Base-by-base conservation (phyloP, 2,797 vertebrate genomes). In the Gymnocypris eckloni region DNA sequence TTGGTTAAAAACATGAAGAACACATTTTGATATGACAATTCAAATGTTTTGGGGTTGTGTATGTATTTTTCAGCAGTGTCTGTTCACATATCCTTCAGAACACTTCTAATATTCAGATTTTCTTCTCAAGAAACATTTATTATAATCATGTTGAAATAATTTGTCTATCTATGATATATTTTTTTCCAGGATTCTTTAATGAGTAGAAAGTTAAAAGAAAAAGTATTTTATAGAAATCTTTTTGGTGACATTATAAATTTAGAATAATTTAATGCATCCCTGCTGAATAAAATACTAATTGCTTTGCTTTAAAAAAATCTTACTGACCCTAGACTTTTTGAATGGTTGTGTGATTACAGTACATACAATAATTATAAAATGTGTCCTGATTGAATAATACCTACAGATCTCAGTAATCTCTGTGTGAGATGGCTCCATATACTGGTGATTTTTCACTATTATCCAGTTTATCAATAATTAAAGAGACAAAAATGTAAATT, bases 1-100 rank as follows among this genome's bases (percentile, higher is more conserved):
- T 76, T 98, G 97, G 97, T 98, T 78, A 98, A 98, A 95, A 81
- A 50, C 52, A n/a, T 15, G 41, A 45, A 50, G 78, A 61, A 10
- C 22, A 18, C 61, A 11, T 67, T 22, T 20, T 64, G 15, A 25
- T 48, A 2, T 28, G n/a, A n/a, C 8, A 4, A 3, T n/a, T 79
- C 10, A 76, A 76, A 54, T 3, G 3, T 77, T 54, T 54, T 56
- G 73, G 28, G 4, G 25, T n/a, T n/a, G n/a, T n/a, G n/a, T n/a
- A n/a, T n/a, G n/a, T n/a, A n/a, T n/a, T 12, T 75, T 45, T 45
- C 10, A 45, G 43, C 43, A 70, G 18, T 71, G n/a, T n/a, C n/a
- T n/a, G n/a, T n/a, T 72, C 70, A 72, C 22, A 7, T 20, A 72
- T 45, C 22, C 12, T 45, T 72, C 70, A 25, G 6, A 50, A 75